Base-by-base conservation (phyloP, 2,888 invertebrate genomes). In the Drosophila putrida region DNA sequence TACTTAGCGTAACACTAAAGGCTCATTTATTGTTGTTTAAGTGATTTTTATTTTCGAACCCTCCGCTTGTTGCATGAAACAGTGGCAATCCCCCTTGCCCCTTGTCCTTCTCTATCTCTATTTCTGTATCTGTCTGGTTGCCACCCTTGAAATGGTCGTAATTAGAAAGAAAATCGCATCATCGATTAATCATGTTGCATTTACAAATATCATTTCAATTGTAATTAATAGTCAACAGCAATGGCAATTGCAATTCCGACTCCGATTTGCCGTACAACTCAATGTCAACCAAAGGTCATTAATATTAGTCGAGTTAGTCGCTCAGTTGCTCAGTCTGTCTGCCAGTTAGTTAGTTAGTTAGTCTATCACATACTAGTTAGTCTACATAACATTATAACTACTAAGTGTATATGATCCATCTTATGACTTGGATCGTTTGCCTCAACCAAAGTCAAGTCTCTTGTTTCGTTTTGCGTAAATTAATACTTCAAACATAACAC, bases 201-300 rank as follows among this genome's bases (percentile, higher is more conserved):
- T 84, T 84, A 75, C 27, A 84, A 89, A 81, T 82, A 89, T 84
- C 84, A 65, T 87, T 84, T 84, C 79, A 79, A 71, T 53, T 68
- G 87, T 89, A 81, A 83, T 88, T 83, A 83, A 83, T 86, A 81
- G 82, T 86, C 74, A 35, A 49, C 63, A 61, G 65, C 72, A 80
- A 54, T 50, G 13, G 9, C 43, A 44, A 55, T 43, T 31, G 33
- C 25, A 43, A 43, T 41, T 33, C n/a, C 54, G 43, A 55, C n/a
- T n/a, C n/a, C n/a, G n/a, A n/a, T n/a, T 74, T 70, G 57, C 82
- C 69, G 33, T 25, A 53, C 33, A 46, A 47, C 64, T 74, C 88
- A 83, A 83, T 87, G 89, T 81, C 89, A 88, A 67, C 57, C 44
- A 73, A 78, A 83, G 88, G 89, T 87, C 84, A 86, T 82, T 86